phyloP scores from a whole-genome alignment of 1,140 invertebrate genomes.

The Rhizoglyphus robini region DNA sequence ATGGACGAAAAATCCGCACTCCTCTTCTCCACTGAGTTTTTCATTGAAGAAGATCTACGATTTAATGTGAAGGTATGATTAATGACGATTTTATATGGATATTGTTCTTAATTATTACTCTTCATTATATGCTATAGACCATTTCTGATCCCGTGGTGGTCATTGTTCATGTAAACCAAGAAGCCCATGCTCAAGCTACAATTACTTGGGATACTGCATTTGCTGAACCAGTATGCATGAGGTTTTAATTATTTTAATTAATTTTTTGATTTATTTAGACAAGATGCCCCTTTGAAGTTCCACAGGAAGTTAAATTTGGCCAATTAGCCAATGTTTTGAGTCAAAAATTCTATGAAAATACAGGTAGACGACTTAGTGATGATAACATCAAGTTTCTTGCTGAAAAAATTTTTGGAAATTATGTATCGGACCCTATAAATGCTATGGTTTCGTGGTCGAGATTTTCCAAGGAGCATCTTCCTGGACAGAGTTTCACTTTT shows the following conservation, averaged over 20 bases:
- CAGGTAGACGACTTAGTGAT: slow-evolving; percentile 60
- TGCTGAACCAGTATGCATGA: slow-evolving; percentile 50
- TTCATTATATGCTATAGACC: slow-evolving; percentile 48
- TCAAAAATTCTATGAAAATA: slow-evolving; percentile 70
- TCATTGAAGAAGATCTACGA: slow-evolving; percentile 71
- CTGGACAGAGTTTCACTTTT: slow-evolving; percentile 82
- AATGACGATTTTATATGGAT: not conserved
- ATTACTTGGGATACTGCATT: slow-evolving; percentile 97
- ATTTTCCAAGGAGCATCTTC: slow-evolving; percentile 83
- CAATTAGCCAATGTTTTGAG: slow-evolving; percentile 73
- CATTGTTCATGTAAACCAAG: slow-evolving; percentile 93
- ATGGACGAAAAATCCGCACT: slow-evolving; percentile 96
- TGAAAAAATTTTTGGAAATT: slow-evolving; percentile 60
- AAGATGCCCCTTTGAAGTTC: slow-evolving; percentile 71
- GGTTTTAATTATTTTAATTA: not conserved
- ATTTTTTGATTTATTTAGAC: slow-evolving; percentile 35
- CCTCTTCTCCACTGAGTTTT: slow-evolving; percentile 79
- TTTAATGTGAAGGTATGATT: slow-evolving; percentile 60
- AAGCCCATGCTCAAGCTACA: slow-evolving; percentile 91
- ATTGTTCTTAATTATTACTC: not conserved
- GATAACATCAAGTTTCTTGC: slow-evolving; percentile 78
- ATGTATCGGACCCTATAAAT: slow-evolving; percentile 35
- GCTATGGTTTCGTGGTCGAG: slow-evolving; percentile 66
- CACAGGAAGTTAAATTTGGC: slow-evolving; percentile 69
- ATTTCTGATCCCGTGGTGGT: slow-evolving; percentile 90